Conservation (phyloP, 2,888 invertebrate species). For the Saturnia pavonia region DNA sequence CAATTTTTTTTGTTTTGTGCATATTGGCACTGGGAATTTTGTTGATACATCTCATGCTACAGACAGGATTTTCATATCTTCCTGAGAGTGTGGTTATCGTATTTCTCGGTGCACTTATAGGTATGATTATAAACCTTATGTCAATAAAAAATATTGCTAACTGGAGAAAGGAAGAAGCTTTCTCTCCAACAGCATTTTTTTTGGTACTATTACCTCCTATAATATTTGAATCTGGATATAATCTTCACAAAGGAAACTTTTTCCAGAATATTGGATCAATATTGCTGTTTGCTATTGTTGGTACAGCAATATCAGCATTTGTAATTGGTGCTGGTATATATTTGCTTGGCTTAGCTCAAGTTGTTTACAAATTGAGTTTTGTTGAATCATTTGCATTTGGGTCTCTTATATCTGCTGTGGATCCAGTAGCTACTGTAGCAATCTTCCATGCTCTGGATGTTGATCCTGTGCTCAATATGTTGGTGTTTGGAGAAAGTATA, state of each 20-base stretch:
- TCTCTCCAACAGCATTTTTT: conserved; percentile 99
- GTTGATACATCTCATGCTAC: conserved; percentile 96
- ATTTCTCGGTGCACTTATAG: conserved; percentile 95
- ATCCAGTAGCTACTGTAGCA: conserved; percentile 99
- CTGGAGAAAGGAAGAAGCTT: conserved; percentile 98
- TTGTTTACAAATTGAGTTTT: conserved; percentile 95
- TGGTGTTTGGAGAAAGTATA: conserved; percentile 97
- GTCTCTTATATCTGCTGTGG: conserved; percentile 98
- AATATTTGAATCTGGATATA: conserved; percentile 99
- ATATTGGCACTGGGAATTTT: conserved; percentile 97
- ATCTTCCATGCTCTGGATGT: conserved; percentile 99
- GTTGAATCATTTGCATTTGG: conserved; percentile 99
- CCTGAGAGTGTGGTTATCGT: conserved; percentile 99
- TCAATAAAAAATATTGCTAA: conserved; percentile 94
- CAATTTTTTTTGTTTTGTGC: conserved; percentile 98
- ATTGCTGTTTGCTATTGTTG: conserved; percentile 97
- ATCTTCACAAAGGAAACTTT: conserved; percentile 98
- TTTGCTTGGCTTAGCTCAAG: conserved; percentile 94
- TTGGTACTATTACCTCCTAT: conserved; percentile 98
- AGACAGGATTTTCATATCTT: conserved; percentile 97
- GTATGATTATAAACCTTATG: conserved; percentile 93
- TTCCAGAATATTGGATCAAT: conserved; percentile 99
- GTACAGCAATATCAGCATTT: conserved; percentile 97
- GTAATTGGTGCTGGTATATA: conserved; percentile 98
- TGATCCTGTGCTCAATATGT: conserved; percentile 99